phyloP scores from a whole-genome alignment of 2,888 invertebrate species.

The Stramonita haemastoma region DNA sequence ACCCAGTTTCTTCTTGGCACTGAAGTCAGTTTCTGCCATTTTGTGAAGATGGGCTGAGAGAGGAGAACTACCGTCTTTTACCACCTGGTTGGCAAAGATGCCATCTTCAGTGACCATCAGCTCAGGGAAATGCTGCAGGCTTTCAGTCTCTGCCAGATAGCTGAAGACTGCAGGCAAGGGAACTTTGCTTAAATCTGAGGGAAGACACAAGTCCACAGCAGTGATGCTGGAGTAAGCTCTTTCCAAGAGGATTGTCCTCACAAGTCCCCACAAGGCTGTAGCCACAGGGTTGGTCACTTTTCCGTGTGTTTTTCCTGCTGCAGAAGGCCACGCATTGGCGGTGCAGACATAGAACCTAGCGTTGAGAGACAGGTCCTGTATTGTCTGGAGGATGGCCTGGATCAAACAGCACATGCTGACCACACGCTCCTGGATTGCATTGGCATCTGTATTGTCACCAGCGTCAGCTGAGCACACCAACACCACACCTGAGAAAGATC shows the following conservation, averaged over 20 bases:
- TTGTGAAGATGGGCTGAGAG: not conserved
- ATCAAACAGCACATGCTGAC: conserved; percentile 43
- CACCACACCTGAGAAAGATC: not conserved
- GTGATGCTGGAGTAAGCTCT: conserved; percentile 32
- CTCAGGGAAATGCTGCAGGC: conserved; percentile 38
- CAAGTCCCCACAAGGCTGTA: conserved; percentile 50
- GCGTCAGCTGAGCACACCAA: not conserved
- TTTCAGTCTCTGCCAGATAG: conserved; percentile 28
- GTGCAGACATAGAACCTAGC: conserved; percentile 44
- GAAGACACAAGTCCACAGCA: conserved; percentile 45
- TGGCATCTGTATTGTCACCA: conserved; percentile 28
- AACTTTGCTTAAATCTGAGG: not conserved
- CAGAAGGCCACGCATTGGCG: conserved; percentile 27
- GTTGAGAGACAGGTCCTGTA: conserved; percentile 9
- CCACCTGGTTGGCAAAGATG: conserved; percentile 41
- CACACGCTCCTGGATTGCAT: conserved; percentile 29
- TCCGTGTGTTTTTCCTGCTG: not conserved
- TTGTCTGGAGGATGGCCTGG: conserved; percentile 30
- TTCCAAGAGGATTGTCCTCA: conserved; percentile 45
- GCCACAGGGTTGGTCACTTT: conserved; percentile 36
- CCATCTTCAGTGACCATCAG: conserved; percentile 32
- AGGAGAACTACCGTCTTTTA: not conserved
- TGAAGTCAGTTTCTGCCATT: not conserved
- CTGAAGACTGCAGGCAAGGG: not conserved
- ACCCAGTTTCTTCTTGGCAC: not conserved